Evolutionary conservation across 2,888 invertebrate species (phyloP).

Genomic region (Biston betularia): DNA sequence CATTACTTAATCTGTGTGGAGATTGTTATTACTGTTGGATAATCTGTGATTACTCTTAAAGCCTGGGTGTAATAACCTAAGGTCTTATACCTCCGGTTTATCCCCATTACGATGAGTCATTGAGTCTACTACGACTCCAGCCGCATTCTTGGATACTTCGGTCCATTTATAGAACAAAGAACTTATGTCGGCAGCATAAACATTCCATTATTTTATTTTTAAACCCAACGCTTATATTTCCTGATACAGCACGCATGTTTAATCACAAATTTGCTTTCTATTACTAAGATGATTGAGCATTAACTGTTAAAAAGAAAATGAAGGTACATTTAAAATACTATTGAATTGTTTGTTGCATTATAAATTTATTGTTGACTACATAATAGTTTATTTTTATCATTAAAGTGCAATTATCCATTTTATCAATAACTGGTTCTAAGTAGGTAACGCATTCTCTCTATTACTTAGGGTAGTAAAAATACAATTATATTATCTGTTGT

Average conservation of each 20-base stretch:
- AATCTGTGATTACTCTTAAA: constrained; percentile 34
- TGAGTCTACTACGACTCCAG: constrained; percentile 38
- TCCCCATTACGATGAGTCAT: constrained; percentile 44
- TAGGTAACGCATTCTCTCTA: no score
- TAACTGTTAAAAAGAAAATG: background rate
- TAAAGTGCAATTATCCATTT: no score
- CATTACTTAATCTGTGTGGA: background rate
- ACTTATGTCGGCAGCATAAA: constrained; percentile 33
- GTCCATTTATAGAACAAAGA: constrained; percentile 47
- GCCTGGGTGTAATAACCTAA: constrained; percentile 42
- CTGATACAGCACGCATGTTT: constrained; percentile 23
- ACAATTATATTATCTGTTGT: no score
- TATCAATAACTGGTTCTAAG: no score
- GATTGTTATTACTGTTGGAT: constrained; percentile 20
- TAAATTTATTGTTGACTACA: no score
- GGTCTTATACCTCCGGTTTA: constrained; percentile 23
- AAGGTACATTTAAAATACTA: no score
- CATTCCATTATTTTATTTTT: constrained; percentile 40
- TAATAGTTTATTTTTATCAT: no score
- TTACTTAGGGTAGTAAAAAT: no score
- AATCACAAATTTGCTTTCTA: constrained; percentile 7
- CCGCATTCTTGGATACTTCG: constrained; percentile 41
- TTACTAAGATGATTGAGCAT: background rate
- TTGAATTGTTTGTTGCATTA: no score
- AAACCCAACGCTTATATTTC: constrained; percentile 28